These are phyloP conservation scores for Trachelus stipa DNA, from an alignment of 2,888 invertebrate species.

Conservation along the genomic window DNA sequence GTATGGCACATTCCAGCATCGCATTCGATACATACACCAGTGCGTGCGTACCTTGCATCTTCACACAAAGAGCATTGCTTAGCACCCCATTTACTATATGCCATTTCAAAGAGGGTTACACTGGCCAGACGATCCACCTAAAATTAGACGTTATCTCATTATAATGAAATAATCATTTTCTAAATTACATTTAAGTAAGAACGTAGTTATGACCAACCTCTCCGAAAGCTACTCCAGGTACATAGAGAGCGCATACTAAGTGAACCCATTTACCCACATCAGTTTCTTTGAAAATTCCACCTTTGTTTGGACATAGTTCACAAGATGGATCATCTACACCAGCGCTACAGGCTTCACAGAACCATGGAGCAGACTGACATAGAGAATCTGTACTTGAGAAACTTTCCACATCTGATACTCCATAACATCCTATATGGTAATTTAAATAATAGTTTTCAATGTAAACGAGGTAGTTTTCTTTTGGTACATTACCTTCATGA, in stretches of 20 bases:
- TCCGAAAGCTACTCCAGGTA: slow-evolving; percentile 96
- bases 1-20: slow-evolving; percentile 99
- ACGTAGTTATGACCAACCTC: slow-evolving; percentile 72
- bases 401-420: slow-evolving; percentile 91
- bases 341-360: slow-evolving; percentile 97
- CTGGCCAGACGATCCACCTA: slow-evolving; percentile 87
- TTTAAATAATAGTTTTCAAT: not conserved
- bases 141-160: slow-evolving; percentile 4
- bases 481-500: slow-evolving; percentile 80
- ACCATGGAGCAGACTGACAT: slow-evolving; percentile 98
- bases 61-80: slow-evolving; percentile 91
- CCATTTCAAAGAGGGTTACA: slow-evolving; percentile 96
- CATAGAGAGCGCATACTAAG: slow-evolving; percentile 96
- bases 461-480: not conserved
- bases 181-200: not conserved
- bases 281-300: slow-evolving; percentile 95
- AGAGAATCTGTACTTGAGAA: slow-evolving; percentile 93
- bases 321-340: slow-evolving; percentile 90
- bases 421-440: slow-evolving; percentile 81
- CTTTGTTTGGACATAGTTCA: slow-evolving; percentile 94
- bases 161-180: not conserved
- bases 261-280: slow-evolving; percentile 99
- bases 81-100: slow-evolving; percentile 96
- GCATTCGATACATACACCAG: slow-evolving; percentile 96
- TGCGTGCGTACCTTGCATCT: slow-evolving; percentile 86